Percentiles rank a stretch among this genome's conserved stretches.
phyloP scores from a whole-genome alignment of 2,888 invertebrate genomes.

The Cinara cedri region DNA sequence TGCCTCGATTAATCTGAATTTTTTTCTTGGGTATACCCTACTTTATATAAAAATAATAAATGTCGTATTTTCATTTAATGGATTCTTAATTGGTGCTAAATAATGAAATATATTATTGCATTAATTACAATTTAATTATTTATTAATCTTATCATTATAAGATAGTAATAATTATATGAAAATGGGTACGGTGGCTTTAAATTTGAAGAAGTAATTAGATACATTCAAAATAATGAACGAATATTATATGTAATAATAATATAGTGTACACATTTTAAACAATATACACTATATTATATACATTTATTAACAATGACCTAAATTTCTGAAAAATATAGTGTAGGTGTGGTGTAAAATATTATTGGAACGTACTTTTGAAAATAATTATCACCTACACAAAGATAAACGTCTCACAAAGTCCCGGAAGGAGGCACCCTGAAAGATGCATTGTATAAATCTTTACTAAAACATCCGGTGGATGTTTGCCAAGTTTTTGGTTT shows the following conservation, averaged over 20 bases:
- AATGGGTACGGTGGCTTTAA: no score
- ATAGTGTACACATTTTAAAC: not conserved
- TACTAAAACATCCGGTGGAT: constrained; percentile 45
- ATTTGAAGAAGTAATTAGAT: not conserved
- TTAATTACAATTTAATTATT: not conserved
- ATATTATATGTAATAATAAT: not conserved
- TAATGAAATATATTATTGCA: no score
- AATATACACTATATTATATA: not conserved
- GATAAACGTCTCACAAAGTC: constrained; percentile 13
- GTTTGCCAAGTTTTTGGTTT: constrained; percentile 49
- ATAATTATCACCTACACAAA: constrained; percentile 35
- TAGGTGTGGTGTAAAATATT: not conserved
- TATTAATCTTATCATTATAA: not conserved
- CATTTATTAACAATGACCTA: constrained; percentile 2
- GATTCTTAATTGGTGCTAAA: no score
- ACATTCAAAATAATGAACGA: not conserved
- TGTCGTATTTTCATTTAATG: no score
- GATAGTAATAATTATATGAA: not conserved
- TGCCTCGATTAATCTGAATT: no score
- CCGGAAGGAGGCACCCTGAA: not conserved
- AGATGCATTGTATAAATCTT: constrained; percentile 39
- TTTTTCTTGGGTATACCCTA: no score
- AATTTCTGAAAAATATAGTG: not conserved
- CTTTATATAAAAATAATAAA: no score
- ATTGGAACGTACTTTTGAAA: constrained; percentile 34